A percentile compares a stretch with the other conserved stretches of the same genome.
Conservation (phyloP, 2,113 vertebrate species). For the Vulpes lagopus region DNA sequence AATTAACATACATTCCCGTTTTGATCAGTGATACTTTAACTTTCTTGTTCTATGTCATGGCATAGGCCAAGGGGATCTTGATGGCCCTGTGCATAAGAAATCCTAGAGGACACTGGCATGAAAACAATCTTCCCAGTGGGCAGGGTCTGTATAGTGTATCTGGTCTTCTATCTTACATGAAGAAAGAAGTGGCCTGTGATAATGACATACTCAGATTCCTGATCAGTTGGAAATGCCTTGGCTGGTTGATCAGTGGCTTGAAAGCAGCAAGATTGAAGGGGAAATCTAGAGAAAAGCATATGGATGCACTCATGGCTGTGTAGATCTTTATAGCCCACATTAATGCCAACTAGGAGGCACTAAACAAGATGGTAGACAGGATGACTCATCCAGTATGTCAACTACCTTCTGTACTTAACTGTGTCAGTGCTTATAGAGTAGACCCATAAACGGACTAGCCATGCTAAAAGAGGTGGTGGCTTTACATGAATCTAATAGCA, state of each 20-base stretch:
- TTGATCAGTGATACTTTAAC: neutral
- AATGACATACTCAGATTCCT: neutral
- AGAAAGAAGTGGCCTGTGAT: neutral
- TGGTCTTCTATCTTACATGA: neutral
- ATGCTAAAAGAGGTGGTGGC: neutral
- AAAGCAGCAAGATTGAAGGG: neutral
- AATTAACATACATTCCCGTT: neutral
- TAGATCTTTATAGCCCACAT: neutral
- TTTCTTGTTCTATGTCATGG: neutral
- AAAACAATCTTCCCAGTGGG: neutral
- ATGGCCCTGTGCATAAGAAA: neutral
- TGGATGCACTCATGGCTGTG: neutral
- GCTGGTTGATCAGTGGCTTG: neutral
- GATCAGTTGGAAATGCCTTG: neutral
- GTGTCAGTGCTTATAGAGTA: neutral
- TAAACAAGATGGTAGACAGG: neutral
- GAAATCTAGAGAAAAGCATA: neutral
- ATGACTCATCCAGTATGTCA: neutral
- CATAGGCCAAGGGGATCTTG: neutral
- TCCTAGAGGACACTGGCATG: neutral
- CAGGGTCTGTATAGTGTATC: neutral
- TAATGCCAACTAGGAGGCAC: neutral
- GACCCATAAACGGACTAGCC: neutral
- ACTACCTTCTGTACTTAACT: neutral
- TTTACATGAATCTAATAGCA: neutral